phyloP scores from a whole-genome alignment of 2,797 vertebrate species.

The Orientallactaga sibirica region DNA sequence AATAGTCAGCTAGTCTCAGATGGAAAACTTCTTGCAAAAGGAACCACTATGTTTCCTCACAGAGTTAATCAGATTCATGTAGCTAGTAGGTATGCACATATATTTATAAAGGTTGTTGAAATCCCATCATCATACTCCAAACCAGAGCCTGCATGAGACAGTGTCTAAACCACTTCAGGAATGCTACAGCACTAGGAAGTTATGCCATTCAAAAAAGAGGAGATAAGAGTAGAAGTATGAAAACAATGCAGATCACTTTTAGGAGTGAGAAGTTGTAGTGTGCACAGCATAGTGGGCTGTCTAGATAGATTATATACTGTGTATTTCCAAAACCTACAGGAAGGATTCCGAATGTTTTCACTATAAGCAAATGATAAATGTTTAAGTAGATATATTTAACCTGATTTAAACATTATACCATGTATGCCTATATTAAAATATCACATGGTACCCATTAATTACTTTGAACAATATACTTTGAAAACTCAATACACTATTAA shows the following conservation, averaged over 20 bases:
- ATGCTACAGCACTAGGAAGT: background rate
- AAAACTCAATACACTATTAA: slow-evolving; percentile 35
- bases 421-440: background rate
- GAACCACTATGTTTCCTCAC: background rate
- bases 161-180: background rate
- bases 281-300: background rate
- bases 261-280: background rate
- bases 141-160: background rate
- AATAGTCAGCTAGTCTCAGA: background rate
- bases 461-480: slow-evolving; percentile 20
- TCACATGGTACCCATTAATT: background rate
- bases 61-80: background rate
- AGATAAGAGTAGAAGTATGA: background rate
- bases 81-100: background rate
- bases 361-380: background rate
- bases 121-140: background rate
- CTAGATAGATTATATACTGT: background rate
- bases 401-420: background rate
- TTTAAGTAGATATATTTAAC: background rate
- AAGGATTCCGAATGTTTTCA: background rate
- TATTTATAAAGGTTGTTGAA: background rate
- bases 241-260: background rate
- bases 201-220: slow-evolving; percentile 11
- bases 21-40: slow-evolving; percentile 30
- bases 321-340: background rate